Evolutionary conservation across 2,113 vertebrate genomes (phyloP), one percentile per base, ranked within the genome.

Genomic region (Saguinus midas): DNA sequence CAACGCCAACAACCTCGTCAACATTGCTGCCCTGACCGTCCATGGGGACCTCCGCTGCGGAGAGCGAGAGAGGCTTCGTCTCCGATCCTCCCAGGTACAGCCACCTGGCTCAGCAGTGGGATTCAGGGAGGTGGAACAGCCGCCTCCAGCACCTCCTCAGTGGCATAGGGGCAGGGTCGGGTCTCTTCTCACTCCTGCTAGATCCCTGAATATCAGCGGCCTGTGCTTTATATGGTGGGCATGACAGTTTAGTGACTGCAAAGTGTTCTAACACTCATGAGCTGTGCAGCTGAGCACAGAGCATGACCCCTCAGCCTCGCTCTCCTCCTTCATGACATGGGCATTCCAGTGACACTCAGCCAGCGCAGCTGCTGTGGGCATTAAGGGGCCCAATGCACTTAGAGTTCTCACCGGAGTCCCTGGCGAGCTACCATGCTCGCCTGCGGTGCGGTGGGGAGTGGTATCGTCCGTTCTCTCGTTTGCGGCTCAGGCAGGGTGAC

Each of bases 41-140:
- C 4, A 1, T 8, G 0, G 0, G 48, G 79, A 4, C 14, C 79
- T 27, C 13, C 81, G 55, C 27, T 1, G 8, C 52, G 5, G 1
- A 50, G 3, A 21, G 78, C 66, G 37, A 25, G 29, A n/a, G 2
- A 75, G 66, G 40, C 4, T 8, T 32, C 1, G 8, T 5, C 4
- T 32, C 58, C 76, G 86, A 29, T 21, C 78, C 27, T 87, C 21
- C 48, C 0, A 13, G 64, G 35, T 70, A 13, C 9, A 64, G 27
- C 12, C 29, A 32, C 23, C 7, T 2, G 1, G 6, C 13, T 29
- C 76, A 16, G 52, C n/a, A 8, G 10, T 4, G 18, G 43, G 52
- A 57, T 13, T 1, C 25, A 76, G 35, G 32, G 50, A 86, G 61
- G 4, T 17, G 32, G 6, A 23, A 5, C 6, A 13, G 5, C 9